Evolutionary conservation across 2,797 vertebrate genomes (phyloP).

Genomic region (Siniperca obscura): DNA sequence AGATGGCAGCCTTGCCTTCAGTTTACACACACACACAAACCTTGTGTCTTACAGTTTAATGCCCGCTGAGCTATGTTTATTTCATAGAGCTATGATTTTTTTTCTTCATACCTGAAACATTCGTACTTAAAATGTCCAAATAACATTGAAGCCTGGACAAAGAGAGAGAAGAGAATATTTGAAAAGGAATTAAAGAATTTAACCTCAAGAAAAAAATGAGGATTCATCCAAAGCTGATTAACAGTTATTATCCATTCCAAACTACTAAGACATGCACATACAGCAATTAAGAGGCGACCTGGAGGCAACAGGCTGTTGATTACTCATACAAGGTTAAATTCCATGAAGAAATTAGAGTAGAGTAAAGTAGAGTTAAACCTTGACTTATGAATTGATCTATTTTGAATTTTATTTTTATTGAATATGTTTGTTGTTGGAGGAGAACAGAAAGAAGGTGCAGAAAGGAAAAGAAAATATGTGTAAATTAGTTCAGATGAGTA

Average conservation of each 20-base stretch:
- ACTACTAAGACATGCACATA: slow-evolving; percentile 16
- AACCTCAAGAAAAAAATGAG: slow-evolving; percentile 31
- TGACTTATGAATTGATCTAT: slow-evolving; percentile 36
- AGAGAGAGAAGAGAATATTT: slow-evolving; percentile 12
- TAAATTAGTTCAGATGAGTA: not conserved
- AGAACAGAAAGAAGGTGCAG: not conserved
- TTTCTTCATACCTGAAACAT: slow-evolving; percentile 19
- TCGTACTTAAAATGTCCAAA: slow-evolving; percentile 10
- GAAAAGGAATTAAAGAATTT: slow-evolving; percentile 30
- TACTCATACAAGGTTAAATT: slow-evolving; percentile 48
- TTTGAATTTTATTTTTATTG: slow-evolving; percentile 1
- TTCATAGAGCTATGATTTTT: not conserved
- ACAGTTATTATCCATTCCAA: slow-evolving; percentile 31
- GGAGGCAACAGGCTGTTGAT: slow-evolving; percentile 34
- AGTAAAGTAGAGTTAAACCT: slow-evolving; percentile 37
- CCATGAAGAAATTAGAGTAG: slow-evolving; percentile 42
- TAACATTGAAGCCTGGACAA: not conserved
- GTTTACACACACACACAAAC: slow-evolving; percentile 46
- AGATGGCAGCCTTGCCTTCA: slow-evolving; percentile 82
- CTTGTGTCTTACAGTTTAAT: not conserved
- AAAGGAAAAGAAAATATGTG: not conserved
- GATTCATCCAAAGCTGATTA: slow-evolving; percentile 48
- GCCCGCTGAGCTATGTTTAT: slow-evolving; percentile 14
- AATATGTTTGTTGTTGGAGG: not conserved
- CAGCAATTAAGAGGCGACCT: slow-evolving; percentile 29